Evolutionary conservation across 2,888 invertebrate genomes (phyloP).

Genomic region (Germaria angustata): DNA sequence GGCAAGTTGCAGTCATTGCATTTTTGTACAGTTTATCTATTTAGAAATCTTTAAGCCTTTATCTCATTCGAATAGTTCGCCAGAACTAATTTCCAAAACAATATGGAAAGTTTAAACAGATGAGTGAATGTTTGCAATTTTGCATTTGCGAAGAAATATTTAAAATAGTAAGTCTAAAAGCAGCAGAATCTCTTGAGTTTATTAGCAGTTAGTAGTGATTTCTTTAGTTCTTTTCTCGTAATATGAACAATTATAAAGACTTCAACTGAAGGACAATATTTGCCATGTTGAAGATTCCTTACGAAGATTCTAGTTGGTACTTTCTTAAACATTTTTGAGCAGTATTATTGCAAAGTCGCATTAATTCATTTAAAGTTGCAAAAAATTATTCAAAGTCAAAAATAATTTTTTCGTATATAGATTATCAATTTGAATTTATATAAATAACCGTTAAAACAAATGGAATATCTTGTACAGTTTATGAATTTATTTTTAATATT

Average conservation of each 20-base stretch:
- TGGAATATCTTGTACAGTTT: no score
- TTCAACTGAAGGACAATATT: not conserved
- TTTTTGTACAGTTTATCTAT: not conserved
- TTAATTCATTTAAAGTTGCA: no score
- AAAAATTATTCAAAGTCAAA: no score
- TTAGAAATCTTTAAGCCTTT: not conserved
- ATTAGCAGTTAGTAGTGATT: conserved; percentile 41
- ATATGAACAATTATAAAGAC: not conserved
- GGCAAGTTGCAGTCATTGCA: not conserved
- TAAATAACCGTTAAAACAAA: no score
- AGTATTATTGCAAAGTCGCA: not conserved
- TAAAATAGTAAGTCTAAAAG: not conserved
- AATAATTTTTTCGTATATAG: no score
- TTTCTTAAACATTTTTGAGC: not conserved
- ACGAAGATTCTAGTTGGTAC: not conserved
- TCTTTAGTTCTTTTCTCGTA: not conserved
- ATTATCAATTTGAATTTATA: no score
- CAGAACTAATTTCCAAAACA: conserved; percentile 36
- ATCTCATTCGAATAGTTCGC: not conserved
- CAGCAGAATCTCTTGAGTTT: conserved; percentile 32
- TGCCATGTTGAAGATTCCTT: not conserved
- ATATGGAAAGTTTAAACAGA: conserved; percentile 44
- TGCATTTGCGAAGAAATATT: not conserved
- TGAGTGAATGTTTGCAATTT: conserved; percentile 17
- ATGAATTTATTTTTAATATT: no score